Evolutionary conservation across 2,888 invertebrate genomes (phyloP).

Genomic region (Diadegma fenestrale): DNA sequence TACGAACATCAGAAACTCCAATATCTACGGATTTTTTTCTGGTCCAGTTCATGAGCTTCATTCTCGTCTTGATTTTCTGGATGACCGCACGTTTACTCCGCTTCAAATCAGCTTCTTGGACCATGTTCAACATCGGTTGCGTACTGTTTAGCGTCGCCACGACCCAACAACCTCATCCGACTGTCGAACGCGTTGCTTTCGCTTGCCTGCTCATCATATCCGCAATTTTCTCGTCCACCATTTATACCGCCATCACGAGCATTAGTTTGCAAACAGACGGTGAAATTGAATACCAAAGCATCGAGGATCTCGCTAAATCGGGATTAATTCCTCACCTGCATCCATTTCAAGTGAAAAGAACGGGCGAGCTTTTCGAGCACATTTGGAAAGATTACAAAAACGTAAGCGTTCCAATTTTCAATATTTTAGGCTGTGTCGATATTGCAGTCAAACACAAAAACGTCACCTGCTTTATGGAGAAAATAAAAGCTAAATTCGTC

Average conservation of each 20-base stretch:
- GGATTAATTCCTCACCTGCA: slow-evolving; percentile 48
- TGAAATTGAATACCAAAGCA: slow-evolving; percentile 40
- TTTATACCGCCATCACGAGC: slow-evolving; percentile 64
- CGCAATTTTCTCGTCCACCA: slow-evolving; percentile 28
- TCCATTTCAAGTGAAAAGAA: slow-evolving; percentile 16
- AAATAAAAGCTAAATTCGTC: not conserved
- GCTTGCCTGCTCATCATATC: slow-evolving; percentile 59
- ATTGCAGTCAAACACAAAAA: slow-evolving; percentile 42
- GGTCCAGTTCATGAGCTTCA: slow-evolving; percentile 17
- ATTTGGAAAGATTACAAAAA: slow-evolving; percentile 43
- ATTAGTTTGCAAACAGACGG: slow-evolving; percentile 28
- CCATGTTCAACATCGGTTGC: not conserved
- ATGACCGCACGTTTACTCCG: not conserved
- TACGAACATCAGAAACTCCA: not conserved
- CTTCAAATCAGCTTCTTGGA: not conserved
- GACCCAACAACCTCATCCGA: slow-evolving; percentile 1
- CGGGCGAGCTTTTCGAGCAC: slow-evolving; percentile 7
- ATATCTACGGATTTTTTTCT: slow-evolving; percentile 2
- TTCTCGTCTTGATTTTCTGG: slow-evolving; percentile 30
- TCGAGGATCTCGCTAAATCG: slow-evolving; percentile 63
- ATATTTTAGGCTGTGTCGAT: slow-evolving; percentile 2
- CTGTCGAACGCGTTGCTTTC: slow-evolving; percentile 60
- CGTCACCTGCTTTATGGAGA: slow-evolving; percentile 48
- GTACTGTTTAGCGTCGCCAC: not conserved
- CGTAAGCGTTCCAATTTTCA: slow-evolving; percentile 24